A percentile compares a stretch with the other conserved stretches of the same genome.
Evolutionary conservation across 2,113 vertebrate genomes (phyloP).

Genomic region (Mesembrinibis cayennensis): DNA sequence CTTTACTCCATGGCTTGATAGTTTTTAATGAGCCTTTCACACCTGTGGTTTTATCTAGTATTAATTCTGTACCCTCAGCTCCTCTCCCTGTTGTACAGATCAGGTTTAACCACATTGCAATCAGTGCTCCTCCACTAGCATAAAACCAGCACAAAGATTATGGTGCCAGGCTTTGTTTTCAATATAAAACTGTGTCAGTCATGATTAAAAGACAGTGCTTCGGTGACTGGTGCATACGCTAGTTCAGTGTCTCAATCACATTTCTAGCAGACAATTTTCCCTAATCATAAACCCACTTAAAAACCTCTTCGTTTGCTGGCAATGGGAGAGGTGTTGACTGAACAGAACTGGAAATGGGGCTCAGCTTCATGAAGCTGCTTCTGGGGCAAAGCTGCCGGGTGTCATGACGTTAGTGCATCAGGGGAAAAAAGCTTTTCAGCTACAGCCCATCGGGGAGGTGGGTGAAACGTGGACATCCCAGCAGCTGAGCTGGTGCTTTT

Average conservation of each 20-base stretch:
- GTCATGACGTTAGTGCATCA: rapidly evolving
- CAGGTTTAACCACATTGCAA: not conserved
- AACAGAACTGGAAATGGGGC: not conserved
- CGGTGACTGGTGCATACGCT: rapidly evolving
- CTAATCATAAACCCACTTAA: not conserved
- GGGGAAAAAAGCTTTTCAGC: not conserved
- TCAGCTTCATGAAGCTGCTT: not conserved
- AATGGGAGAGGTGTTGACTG: not conserved
- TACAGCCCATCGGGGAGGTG: rapidly evolving
- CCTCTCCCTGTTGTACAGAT: not conserved
- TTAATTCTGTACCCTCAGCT: not conserved
- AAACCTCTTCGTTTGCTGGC: not conserved
- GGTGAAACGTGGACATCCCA: not conserved
- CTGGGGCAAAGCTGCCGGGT: not conserved
- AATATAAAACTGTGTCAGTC: not conserved
- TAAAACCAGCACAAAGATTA: not conserved
- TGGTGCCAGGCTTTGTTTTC: not conserved
- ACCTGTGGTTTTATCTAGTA: not conserved
- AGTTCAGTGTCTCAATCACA: not conserved
- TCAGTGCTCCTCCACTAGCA: not conserved
- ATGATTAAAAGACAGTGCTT: not conserved
- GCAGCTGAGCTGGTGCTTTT: not conserved
- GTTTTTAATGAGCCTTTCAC: not conserved
- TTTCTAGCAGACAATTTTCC: not conserved
- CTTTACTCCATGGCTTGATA: not conserved